These are phyloP conservation scores for rat (Rattus norvegicus) DNA, from an alignment of 2,113 vertebrate species.

Conservation along the genomic window DNA sequence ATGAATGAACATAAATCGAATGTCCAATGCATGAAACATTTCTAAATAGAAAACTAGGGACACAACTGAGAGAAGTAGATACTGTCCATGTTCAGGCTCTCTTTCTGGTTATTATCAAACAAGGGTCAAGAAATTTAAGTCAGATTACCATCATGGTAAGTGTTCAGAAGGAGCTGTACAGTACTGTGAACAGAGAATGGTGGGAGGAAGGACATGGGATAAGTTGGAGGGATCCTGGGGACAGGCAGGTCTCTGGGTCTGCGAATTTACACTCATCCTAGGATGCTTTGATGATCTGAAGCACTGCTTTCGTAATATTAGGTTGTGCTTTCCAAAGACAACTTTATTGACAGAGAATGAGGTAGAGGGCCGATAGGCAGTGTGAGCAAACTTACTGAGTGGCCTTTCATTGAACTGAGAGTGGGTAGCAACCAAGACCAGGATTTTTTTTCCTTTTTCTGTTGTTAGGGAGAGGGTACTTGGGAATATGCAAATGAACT, in stretches of 20 bases:
- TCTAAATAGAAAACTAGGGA: neutral
- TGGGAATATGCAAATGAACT: neutral
- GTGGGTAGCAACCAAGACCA: neutral
- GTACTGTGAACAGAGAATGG: neutral
- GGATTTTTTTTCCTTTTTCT: neutral
- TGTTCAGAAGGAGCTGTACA: neutral
- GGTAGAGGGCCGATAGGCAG: neutral
- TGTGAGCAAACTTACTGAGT: neutral
- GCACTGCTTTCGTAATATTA: neutral
- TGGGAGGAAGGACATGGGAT: neutral
- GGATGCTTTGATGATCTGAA: neutral
- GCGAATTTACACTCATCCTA: neutral
- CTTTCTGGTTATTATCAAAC: slow-evolving; percentile 21
- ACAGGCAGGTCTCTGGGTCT: neutral
- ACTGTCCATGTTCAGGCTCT: neutral
- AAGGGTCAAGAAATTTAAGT: neutral
- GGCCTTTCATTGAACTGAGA: neutral
- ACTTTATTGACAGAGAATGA: neutral
- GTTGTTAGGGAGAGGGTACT: neutral
- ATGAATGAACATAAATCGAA: neutral
- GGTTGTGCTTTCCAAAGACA: neutral
- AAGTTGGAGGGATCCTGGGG: neutral
- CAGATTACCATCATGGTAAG: neutral
- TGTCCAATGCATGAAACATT: neutral
- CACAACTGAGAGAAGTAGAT: neutral